Conservation (phyloP, 2,797 vertebrate species). For the Fratercula arctica region DNA sequence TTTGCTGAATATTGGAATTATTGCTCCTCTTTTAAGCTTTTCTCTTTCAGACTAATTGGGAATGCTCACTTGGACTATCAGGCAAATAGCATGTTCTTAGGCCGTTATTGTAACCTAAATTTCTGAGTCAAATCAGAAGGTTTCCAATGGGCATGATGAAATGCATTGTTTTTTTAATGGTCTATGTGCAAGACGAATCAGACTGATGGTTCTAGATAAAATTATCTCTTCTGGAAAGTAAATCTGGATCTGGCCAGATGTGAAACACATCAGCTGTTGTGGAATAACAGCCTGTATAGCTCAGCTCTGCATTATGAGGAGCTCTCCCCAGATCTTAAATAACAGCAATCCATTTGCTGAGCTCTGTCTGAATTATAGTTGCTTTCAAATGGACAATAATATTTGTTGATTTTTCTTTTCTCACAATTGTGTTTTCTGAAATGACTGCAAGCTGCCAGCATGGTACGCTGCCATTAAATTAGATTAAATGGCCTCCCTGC, state of each 20-base stretch:
- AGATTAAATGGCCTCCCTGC: neutral
- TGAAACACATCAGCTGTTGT: neutral
- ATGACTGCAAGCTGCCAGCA: conserved; percentile 23
- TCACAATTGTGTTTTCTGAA: conserved; percentile 40
- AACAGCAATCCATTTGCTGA: conserved; percentile 56
- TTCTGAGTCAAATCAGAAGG: neutral
- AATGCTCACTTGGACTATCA: neutral
- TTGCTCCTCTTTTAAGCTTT: neutral
- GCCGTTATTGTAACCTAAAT: neutral
- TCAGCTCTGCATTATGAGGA: neutral
- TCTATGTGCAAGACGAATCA: neutral
- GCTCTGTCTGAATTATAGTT: conserved; percentile 55
- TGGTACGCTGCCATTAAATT: neutral
- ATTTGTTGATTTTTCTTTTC: conserved; percentile 64
- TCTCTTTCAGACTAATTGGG: neutral
- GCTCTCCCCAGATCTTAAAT: neutral
- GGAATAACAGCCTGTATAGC: neutral
- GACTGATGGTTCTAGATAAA: neutral
- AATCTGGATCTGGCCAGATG: neutral
- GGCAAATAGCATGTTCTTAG: neutral
- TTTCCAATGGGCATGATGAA: neutral
- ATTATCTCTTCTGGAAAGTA: neutral
- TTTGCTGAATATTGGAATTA: neutral
- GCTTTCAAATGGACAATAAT: conserved; percentile 58
- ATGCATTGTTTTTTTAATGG: neutral